Conservation (phyloP, 2,888 invertebrate species). For the Drosophila stalkeri region DNA sequence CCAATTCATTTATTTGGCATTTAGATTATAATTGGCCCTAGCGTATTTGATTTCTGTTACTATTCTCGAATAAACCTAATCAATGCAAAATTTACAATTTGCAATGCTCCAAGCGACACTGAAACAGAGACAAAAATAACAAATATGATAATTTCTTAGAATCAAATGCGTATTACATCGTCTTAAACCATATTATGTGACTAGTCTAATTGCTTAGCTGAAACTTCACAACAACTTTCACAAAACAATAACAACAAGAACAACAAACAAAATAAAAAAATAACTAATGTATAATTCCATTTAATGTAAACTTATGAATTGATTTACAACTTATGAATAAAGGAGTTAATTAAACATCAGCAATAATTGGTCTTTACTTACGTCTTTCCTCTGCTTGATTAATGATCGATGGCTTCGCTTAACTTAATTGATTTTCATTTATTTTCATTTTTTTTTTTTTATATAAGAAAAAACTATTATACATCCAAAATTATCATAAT, state of each 20-base stretch:
- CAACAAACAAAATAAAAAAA: constrained; percentile 26
- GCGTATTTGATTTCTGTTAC: constrained; percentile 74
- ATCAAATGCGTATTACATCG: constrained; percentile 73
- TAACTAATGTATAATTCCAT: constrained; percentile 70
- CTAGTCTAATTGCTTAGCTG: constrained; percentile 77
- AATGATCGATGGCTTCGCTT: constrained; percentile 33
- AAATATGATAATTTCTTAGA: constrained; percentile 75
- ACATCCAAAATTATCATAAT: constrained; percentile 83
- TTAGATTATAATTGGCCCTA: constrained; percentile 47
- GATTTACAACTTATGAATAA: constrained; percentile 73
- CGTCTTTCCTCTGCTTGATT: not conserved
- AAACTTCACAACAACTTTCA: constrained; percentile 55
- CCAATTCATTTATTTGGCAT: constrained; percentile 55
- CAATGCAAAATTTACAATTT: constrained; percentile 55
- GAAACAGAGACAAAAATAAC: constrained; percentile 39
- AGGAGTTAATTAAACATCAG: constrained; percentile 71
- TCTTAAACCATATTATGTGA: constrained; percentile 79
- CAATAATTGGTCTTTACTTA: constrained; percentile 1
- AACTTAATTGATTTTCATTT: constrained; percentile 81
- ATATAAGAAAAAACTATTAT: constrained; percentile 84
- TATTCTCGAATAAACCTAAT: constrained; percentile 68
- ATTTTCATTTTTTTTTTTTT: constrained; percentile 67
- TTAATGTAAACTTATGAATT: constrained; percentile 73
- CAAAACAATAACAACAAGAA: constrained; percentile 27
- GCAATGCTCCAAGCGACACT: constrained; percentile 70